Percentiles rank a stretch among this genome's conserved stretches.
Conservation (phyloP, 2,888 invertebrate species). For the Trilocha varians region DNA sequence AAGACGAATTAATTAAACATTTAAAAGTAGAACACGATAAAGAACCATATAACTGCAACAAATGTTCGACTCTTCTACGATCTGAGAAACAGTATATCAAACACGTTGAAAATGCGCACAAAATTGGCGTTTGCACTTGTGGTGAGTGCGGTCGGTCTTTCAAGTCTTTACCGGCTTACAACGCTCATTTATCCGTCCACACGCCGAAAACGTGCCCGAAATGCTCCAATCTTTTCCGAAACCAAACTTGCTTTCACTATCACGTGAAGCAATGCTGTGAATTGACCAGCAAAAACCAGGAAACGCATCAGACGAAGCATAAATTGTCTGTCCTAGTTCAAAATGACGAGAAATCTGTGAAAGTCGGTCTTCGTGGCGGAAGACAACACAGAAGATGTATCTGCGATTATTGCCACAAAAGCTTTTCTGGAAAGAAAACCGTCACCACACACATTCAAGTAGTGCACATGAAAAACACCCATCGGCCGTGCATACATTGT, state of each 20-base stretch:
- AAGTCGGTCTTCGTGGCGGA: slow-evolving; percentile 46
- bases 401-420: slow-evolving; percentile 56
- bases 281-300: slow-evolving; percentile 27
- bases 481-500: slow-evolving; percentile 47
- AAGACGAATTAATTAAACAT: slow-evolving; percentile 39
- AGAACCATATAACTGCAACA: slow-evolving; percentile 38
- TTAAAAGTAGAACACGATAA: slow-evolving; percentile 27
- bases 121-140: slow-evolving; percentile 35
- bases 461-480: slow-evolving; percentile 53
- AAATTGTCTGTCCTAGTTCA: slow-evolving; percentile 35
- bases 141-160: slow-evolving; percentile 53
- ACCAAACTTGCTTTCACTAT: slow-evolving; percentile 45
- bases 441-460: slow-evolving; percentile 56
- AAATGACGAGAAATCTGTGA: slow-evolving; percentile 33
- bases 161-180: slow-evolving; percentile 30
- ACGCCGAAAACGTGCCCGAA: slow-evolving; percentile 38
- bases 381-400: slow-evolving; percentile 37
- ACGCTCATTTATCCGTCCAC: slow-evolving; percentile 45
- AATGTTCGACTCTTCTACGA: slow-evolving; percentile 41
- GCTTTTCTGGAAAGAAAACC: slow-evolving; percentile 47
- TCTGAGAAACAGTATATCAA: slow-evolving; percentile 21
- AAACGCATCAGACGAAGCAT: slow-evolving; percentile 24
- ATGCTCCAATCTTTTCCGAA: slow-evolving; percentile 46
- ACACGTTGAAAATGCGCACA: slow-evolving; percentile 36
- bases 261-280: slow-evolving; percentile 50